Evolutionary conservation across 2,113 vertebrate species (phyloP).

Genomic region (Prietella phreatophila): DNA sequence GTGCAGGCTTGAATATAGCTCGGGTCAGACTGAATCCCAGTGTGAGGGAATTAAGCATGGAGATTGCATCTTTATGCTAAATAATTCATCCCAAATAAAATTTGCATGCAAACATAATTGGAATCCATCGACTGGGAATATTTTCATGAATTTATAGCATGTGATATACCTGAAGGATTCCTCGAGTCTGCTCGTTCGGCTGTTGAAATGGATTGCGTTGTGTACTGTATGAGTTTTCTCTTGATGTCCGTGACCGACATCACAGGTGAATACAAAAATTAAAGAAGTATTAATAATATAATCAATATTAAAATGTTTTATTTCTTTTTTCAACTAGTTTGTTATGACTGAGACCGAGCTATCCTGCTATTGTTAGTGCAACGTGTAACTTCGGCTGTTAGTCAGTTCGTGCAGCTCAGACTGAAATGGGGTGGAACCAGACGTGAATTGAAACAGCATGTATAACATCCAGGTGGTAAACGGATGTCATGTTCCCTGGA

Average conservation of each 20-base stretch:
- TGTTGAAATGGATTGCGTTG: background rate
- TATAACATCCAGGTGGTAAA: conserved; percentile 48
- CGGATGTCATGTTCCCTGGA: conserved; percentile 38
- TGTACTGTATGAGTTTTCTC: background rate
- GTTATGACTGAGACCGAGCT: background rate
- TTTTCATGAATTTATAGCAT: conserved; percentile 25
- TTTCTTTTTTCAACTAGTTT: no score
- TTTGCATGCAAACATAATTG: conserved; percentile 44
- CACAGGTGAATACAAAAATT: background rate
- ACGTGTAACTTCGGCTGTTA: background rate
- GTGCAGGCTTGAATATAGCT: conserved; percentile 18
- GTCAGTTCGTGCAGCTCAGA: background rate
- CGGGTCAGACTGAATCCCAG: conserved; percentile 14
- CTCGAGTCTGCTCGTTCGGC: background rate
- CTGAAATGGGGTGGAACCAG: conserved; percentile 24
- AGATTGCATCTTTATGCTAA: conserved; percentile 35
- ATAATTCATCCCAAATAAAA: conserved; percentile 42
- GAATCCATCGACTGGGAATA: conserved; percentile 28
- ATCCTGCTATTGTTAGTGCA: background rate
- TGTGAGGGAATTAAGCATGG: conserved; percentile 8
- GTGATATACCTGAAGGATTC: background rate
- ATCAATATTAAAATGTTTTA: no score
- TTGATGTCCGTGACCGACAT: background rate
- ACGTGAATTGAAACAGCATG: conserved; percentile 45
- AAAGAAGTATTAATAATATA: background rate